Evolutionary conservation across 1,140 invertebrate genomes (phyloP), one percentile per base, ranked within the genome.

Genomic region (Saxidomus purpurata): DNA sequence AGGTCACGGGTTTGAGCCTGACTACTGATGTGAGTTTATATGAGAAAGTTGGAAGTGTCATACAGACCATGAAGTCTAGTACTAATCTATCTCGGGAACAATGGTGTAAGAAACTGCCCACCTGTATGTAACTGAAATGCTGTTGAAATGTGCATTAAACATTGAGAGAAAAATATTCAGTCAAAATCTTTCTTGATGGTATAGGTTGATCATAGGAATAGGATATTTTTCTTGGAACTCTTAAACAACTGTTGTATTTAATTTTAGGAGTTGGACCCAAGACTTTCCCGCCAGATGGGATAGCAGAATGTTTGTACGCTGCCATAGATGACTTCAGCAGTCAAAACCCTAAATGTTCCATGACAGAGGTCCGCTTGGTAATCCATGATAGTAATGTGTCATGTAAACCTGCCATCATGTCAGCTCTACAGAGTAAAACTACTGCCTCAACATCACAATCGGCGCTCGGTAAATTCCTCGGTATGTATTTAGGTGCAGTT

Each of bases 241-340:
- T n/a, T n/a, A n/a, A n/a, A n/a, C n/a, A n/a, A n/a, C n/a, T n/a
- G n/a, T n/a, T n/a, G n/a, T n/a, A 43, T 43, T 43, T 43, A 8
- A 8, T 43, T 43, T 15, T 25, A 85, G 84, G 84, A 28, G 31
- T 31, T 34, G 84, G 84, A 28, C 84, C 25, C 9, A 87, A 87
- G 55, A 43, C n/a, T 40, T 84, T 84, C 31, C 36, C 25, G 31
- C 43, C 86, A 49, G 86, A 88, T 17, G 76, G 59, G 38, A 67
- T 88, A 22, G 86, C 86, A n/a, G 86, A 88, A 25, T 88, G 86
- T 49, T 31, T 88, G 28, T 88, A 71, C 28, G 38, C 76, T 69
- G 86, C 77, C 6, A 55, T 88, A 38, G 86, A 88, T 71, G 77
- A 80, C 34, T 88, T 88, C n/a, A 36, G 76, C 8, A 55, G 59